Evolutionary conservation across 2,888 invertebrate genomes (phyloP), one percentile per base, ranked within the genome.

Genomic region (Falcaria lacertinaria): DNA sequence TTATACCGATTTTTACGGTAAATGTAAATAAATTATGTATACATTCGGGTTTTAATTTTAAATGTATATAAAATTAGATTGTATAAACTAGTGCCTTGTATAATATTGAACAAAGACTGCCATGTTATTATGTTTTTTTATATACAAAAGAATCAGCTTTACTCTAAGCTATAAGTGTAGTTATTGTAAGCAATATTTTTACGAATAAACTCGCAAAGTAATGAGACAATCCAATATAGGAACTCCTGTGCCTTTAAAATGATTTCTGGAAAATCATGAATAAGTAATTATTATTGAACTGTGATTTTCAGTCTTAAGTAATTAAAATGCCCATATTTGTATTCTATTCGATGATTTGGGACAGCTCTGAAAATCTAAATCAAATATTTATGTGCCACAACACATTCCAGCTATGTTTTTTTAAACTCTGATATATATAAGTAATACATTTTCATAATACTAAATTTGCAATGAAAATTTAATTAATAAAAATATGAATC

Each of bases 1-100:
- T 85, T 80, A 81, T 88, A 87, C 88, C 88, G 85, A 87, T 88
- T 88, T 70, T 86, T 87, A 73, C 85, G 88, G 88, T 88, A 89
- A 77, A 68, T 88, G 87, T 88, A 88, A 61, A 89, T 88, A 86
- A 64, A 74, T 67, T 28, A 28, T 28, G 22, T 37, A 15, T 76
- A 74, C 71, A 74, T 74, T 85, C 81, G 81, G 84, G 82, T 80
- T 77, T 69, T 83, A 85, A 74, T 70, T 76, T 78, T 79, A 65
- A 66, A 50, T 89, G 88, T 89, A 86, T 37, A 37, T 37, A 58
- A 87, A 86, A 60, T 65, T 76, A 76, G 64, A 48, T 48, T 80
- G 71, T 82, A 82, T 61, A 77, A 71, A 78, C 58, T 80, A 74
- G 76, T 73, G 74, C 70, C 75, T 80, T 78, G 80, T 84, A 80